These are phyloP conservation scores for Liopterus haemorrhoidalis DNA, from an alignment of 2,888 invertebrate genomes.

Conservation along the genomic window DNA sequence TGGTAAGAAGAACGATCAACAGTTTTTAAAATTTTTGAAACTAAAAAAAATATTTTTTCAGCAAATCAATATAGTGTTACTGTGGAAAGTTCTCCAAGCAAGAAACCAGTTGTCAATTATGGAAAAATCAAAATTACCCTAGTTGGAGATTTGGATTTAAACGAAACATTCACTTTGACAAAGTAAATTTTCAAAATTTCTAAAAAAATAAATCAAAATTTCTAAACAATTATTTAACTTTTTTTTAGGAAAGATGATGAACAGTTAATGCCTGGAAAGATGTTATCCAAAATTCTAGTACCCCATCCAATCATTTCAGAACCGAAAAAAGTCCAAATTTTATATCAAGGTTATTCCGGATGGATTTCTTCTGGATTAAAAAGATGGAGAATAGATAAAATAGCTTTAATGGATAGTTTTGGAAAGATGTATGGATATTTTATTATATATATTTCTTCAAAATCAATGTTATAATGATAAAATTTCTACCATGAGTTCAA, in stretches of 20 bases:
- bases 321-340: slow-evolving; percentile 64
- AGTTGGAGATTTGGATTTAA: slow-evolving; percentile 73
- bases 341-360: slow-evolving; percentile 83
- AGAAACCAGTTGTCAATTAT: slow-evolving; percentile 62
- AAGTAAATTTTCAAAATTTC: slow-evolving; percentile 63
- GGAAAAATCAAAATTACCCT: slow-evolving; percentile 75
- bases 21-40: slow-evolving; percentile 5
- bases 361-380: slow-evolving; percentile 83
- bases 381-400: slow-evolving; percentile 74
- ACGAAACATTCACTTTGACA: slow-evolving; percentile 84
- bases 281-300: slow-evolving; percentile 75
- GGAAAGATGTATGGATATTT: slow-evolving; percentile 62
- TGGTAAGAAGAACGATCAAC: too few relatives aligned
- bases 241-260: slow-evolving; percentile 70
- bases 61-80: slow-evolving; percentile 84
- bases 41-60: slow-evolving; percentile 41
- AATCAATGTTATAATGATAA: slow-evolving; percentile 1
- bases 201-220: not conserved
- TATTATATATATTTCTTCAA: slow-evolving; percentile 1
- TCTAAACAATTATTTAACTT: too few relatives aligned
- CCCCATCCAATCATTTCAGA: slow-evolving; percentile 81
- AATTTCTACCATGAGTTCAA: too few relatives aligned
- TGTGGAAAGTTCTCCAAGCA: slow-evolving; percentile 67
- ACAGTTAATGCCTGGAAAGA: slow-evolving; percentile 63
- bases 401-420: slow-evolving; percentile 77